Evolutionary conservation across 2,888 invertebrate species (phyloP).

Genomic region (Perizoma flavofasciatum): DNA sequence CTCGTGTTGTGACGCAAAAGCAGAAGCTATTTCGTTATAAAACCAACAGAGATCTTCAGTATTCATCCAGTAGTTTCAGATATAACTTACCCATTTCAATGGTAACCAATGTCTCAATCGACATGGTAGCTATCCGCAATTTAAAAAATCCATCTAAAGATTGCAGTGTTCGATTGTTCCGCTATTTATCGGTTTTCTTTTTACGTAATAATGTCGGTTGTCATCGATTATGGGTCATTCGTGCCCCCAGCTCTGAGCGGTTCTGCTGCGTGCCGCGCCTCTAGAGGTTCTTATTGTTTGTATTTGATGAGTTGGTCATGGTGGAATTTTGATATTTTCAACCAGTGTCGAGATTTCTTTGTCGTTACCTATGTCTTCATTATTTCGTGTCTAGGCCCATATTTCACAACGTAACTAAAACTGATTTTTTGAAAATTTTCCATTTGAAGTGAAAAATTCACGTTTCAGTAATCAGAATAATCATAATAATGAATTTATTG

Average conservation of each 20-base stretch:
- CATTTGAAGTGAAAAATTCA: no score
- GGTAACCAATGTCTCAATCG: slow-evolving; percentile 20
- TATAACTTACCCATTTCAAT: slow-evolving; percentile 2
- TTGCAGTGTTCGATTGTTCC: slow-evolving; percentile 43
- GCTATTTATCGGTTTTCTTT: slow-evolving; percentile 34
- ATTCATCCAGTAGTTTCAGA: background rate
- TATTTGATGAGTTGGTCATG: slow-evolving; percentile 7
- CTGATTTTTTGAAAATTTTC: no score
- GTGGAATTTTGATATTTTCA: background rate
- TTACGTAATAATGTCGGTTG: slow-evolving; percentile 53
- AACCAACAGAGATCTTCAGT: no score
- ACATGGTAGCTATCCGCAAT: slow-evolving; percentile 25
- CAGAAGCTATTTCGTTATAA: no score
- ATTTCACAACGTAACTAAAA: no score
- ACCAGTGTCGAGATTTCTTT: no score
- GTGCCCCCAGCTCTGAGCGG: slow-evolving; percentile 47
- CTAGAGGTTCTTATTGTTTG: slow-evolving; percentile 12
- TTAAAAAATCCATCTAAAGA: slow-evolving; percentile 31
- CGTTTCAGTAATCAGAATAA: no score
- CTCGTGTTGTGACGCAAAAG: no score
- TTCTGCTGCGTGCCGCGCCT: slow-evolving; percentile 45
- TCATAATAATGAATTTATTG: no score
- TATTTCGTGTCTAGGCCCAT: no score
- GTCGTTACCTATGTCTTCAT: no score
- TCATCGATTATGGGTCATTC: slow-evolving; percentile 59